phyloP scores from a whole-genome alignment of 2,797 vertebrate species.

The Chelonia mydas region DNA sequence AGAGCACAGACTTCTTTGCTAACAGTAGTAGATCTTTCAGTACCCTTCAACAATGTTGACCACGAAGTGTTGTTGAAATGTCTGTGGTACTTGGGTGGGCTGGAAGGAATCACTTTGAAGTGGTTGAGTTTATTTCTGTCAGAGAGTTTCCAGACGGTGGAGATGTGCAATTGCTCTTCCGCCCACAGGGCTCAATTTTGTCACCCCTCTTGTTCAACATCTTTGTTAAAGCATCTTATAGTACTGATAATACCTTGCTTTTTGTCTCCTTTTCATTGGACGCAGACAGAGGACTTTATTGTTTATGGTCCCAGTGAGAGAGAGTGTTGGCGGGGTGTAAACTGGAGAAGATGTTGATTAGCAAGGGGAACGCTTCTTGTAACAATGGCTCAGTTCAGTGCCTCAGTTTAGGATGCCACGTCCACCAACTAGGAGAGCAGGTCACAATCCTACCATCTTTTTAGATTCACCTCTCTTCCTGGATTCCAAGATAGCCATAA shows the following conservation, averaged over 20 bases:
- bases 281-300: background rate
- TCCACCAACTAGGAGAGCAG: rapidly evolving
- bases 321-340: background rate
- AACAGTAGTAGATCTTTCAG: background rate
- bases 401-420: background rate
- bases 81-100: background rate
- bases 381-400: background rate
- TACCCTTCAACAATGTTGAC: background rate
- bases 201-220: background rate
- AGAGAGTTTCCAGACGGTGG: background rate
- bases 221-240: background rate
- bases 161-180: background rate
- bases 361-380: background rate
- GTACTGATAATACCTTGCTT: no score
- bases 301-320: rapidly evolving
- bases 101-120: background rate
- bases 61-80: background rate
- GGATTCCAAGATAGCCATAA: background rate
- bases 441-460: background rate
- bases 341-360: background rate
- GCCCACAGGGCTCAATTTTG: background rate
- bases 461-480: background rate
- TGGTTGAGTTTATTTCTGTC: background rate
- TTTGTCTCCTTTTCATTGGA: background rate
- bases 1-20: background rate